A percentile compares a stretch with the other conserved stretches of the same genome.
phyloP scores from a whole-genome alignment of 2,888 invertebrate genomes.

The Callosobruchus maculatus region DNA sequence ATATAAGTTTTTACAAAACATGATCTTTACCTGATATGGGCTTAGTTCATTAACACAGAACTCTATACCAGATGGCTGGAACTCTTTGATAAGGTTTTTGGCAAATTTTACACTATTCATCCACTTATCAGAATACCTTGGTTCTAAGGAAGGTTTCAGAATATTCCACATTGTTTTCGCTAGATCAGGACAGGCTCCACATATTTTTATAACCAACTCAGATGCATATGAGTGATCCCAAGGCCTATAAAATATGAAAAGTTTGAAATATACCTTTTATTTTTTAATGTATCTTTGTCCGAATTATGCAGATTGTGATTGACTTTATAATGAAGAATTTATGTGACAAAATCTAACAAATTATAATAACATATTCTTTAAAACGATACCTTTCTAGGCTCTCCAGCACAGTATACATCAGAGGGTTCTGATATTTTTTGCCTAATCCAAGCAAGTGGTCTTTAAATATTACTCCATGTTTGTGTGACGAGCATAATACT shows the following conservation, averaged over 20 bases:
- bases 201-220: slow-evolving; percentile 61
- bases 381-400: slow-evolving; percentile 52
- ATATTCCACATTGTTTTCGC: slow-evolving; percentile 59
- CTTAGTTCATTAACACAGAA: slow-evolving; percentile 44
- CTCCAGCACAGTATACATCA: slow-evolving; percentile 61
- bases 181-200: slow-evolving; percentile 69
- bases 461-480: slow-evolving; percentile 72
- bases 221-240: slow-evolving; percentile 66
- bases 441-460: slow-evolving; percentile 63
- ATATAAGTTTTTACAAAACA: neutral
- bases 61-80: slow-evolving; percentile 54
- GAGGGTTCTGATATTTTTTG: slow-evolving; percentile 56
- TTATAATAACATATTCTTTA: too few species aligned
- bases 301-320: too few species aligned
- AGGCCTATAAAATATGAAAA: slow-evolving; percentile 44
- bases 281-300: too few species aligned
- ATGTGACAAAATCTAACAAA: too few species aligned
- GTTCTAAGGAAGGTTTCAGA: slow-evolving; percentile 60
- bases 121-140: slow-evolving; percentile 56
- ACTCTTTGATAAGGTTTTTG: slow-evolving; percentile 47
- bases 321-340: too few species aligned
- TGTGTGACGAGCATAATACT: slow-evolving; percentile 71
- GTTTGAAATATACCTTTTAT: too few species aligned
- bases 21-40: neutral
- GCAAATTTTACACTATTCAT: slow-evolving; percentile 52